Percentiles rank a stretch among this genome's conserved stretches.
Evolutionary conservation across 2,888 invertebrate genomes (phyloP).

Genomic region (Tholera decimalis): DNA sequence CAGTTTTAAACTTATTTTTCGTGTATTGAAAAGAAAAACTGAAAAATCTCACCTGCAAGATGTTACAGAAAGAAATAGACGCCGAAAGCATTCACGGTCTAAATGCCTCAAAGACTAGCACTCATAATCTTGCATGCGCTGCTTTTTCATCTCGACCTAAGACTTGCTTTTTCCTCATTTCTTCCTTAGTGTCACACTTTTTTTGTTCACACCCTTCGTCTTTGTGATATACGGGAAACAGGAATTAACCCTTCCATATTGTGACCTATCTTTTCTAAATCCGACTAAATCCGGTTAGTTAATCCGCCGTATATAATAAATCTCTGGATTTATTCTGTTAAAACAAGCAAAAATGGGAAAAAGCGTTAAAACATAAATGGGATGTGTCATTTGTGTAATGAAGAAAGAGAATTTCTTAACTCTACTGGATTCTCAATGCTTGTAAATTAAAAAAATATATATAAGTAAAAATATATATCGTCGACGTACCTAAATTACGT

Average conservation of each 20-base stretch:
- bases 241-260: slow-evolving; percentile 25
- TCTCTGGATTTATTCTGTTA: slow-evolving; percentile 16
- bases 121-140: slow-evolving; percentile 54
- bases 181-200: slow-evolving; percentile 46
- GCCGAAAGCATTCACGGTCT: slow-evolving; percentile 62
- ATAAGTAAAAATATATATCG: no score
- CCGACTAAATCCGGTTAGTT: slow-evolving; percentile 16
- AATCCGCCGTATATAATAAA: slow-evolving; percentile 14
- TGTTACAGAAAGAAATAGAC: slow-evolving; percentile 24
- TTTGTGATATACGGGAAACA: slow-evolving; percentile 26
- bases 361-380: no score
- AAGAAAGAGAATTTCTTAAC: no score
- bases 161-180: slow-evolving; percentile 44
- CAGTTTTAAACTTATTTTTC: background rate
- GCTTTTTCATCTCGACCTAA: slow-evolving; percentile 45
- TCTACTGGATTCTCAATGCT: no score
- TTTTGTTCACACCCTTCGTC: slow-evolving; percentile 45
- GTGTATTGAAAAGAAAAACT: background rate
- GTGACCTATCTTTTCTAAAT: slow-evolving; percentile 17
- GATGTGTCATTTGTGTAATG: no score
- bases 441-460: no score
- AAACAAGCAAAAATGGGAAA: no score
- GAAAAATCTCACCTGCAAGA: slow-evolving; percentile 6
- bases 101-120: slow-evolving; percentile 60
- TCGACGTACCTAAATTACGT: no score